Evolutionary conservation across 2,113 vertebrate species (phyloP).

Genomic region (Mesocricetus auratus): DNA sequence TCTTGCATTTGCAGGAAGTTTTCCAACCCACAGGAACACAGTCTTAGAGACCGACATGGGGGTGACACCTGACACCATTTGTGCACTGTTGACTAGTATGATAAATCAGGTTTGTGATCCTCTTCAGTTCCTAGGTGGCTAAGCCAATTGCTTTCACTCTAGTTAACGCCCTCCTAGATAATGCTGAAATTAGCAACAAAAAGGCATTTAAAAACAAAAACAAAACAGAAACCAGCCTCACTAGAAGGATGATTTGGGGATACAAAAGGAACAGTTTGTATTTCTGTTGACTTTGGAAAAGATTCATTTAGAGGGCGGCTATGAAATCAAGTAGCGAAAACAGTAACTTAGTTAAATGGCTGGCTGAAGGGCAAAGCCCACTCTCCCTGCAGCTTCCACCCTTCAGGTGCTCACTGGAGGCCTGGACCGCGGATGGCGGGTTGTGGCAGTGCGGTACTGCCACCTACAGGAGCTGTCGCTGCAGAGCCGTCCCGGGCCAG

Average conservation of each 20-base stretch:
- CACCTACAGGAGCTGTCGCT: conserved; percentile 69
- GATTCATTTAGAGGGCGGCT: conserved; percentile 55
- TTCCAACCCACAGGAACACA: not conserved
- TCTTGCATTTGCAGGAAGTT: not conserved
- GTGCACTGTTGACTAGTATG: not conserved
- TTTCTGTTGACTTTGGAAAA: conserved; percentile 74
- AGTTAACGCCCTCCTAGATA: too few relatives aligned
- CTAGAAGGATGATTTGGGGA: conserved; percentile 61
- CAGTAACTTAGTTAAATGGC: conserved; percentile 61
- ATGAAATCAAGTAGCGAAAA: conserved; percentile 47
- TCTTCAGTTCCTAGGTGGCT: conserved; percentile 11
- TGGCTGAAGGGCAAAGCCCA: conserved; percentile 26
- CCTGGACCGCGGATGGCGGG: accelerated
- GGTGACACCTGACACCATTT: not conserved
- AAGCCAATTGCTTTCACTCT: conserved; percentile 45
- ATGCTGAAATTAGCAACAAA: conserved; percentile 37
- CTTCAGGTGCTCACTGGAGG: not conserved
- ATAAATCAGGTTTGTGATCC: conserved; percentile 51
- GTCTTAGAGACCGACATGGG: not conserved
- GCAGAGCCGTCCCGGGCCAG: not conserved
- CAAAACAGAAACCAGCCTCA: conserved; percentile 17
- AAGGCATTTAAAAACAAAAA: not conserved
- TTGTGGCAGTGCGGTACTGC: conserved; percentile 66
- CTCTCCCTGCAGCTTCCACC: not conserved
- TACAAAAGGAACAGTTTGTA: conserved; percentile 45